Conservation (phyloP, 1,140 invertebrate species). For the Pseudobourletiella spinata region DNA sequence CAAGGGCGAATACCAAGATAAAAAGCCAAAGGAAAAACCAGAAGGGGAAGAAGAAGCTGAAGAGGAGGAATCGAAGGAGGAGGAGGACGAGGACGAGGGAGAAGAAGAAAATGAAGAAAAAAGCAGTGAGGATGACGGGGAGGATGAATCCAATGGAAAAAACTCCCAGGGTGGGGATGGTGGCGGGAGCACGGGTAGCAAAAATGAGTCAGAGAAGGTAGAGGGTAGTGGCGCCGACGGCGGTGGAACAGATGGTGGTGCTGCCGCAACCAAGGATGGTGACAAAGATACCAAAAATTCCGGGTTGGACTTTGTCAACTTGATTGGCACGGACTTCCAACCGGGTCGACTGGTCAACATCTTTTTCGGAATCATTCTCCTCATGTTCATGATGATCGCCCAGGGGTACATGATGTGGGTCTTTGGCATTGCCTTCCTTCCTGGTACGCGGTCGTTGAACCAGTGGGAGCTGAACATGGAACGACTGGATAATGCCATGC, state of each 20-base stretch:
- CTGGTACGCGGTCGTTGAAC: constrained; percentile 26
- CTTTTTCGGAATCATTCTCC: constrained; percentile 29
- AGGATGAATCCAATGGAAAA: too few species aligned
- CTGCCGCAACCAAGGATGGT: not conserved
- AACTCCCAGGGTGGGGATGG: too few species aligned
- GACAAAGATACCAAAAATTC: not conserved
- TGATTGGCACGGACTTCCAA: constrained; percentile 30
- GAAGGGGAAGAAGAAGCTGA: too few species aligned
- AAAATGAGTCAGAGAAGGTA: not conserved
- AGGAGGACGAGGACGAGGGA: too few species aligned
- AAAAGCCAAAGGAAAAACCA: too few species aligned
- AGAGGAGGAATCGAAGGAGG: too few species aligned
- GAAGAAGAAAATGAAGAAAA: not conserved
- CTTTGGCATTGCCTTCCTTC: constrained; percentile 33
- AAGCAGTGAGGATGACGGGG: too few species aligned
- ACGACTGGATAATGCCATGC: not conserved
- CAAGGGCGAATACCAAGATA: too few species aligned
- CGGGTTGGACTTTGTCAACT: constrained; percentile 15
- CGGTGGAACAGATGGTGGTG: not conserved
- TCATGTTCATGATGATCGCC: constrained; percentile 32
- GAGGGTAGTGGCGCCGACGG: not conserved
- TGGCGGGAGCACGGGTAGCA: too few species aligned
- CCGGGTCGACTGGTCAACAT: constrained; percentile 35
- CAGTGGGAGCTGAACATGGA: constrained; percentile 22
- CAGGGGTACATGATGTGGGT: constrained; percentile 35